Base-by-base conservation (phyloP, 2,113 vertebrate genomes). In the Psammodynastes pulverulentus region DNA sequence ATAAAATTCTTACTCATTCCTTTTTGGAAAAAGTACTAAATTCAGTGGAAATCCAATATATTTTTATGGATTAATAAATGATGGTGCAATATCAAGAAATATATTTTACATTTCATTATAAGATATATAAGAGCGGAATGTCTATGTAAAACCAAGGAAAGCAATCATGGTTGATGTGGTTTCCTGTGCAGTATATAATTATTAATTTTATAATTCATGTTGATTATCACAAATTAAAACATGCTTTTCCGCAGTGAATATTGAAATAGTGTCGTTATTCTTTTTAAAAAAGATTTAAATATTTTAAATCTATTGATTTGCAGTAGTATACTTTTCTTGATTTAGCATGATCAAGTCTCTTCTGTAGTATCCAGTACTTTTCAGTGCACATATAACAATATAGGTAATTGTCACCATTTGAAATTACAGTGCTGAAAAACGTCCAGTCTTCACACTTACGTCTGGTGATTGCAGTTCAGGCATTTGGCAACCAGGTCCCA, bases 191-290 rank as follows among this genome's bases (percentile, higher is more conserved):
- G 62, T 43, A 94, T 95, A 48, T 93, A 56, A 93, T 51, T 84
- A 87, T 90, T n/a, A 88, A 89, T 95, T 94, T 95, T 79, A 91
- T 94, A 84, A 88, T 86, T 92, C 46, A 85, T 93, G 49, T 91
- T 91, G 46, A 26, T 46, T 94, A n/a, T 87, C 23, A 52, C 53
- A 56, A 54, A 91, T 92, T 96, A 96, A 96, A 97, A n/a, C 97
- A 96, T 96, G 97, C 97, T 98, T 96, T 86, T 96, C 96, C 93
- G 39, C 90, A 96, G 43, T 92, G 93, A 94, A 15, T 48, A 93
- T 53, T 67, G 10, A 90, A 88, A 72, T 89, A 92, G 67, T 0
- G 9, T 89, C 89, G 86, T 89, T 54, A 86, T 86, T 88, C 9
- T 21, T 86, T 51, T 48, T 6, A 48, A 48, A 48, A 48, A 48